Evolutionary conservation across 2,888 invertebrate genomes (phyloP).

Genomic region (Emmelina monodactyla): DNA sequence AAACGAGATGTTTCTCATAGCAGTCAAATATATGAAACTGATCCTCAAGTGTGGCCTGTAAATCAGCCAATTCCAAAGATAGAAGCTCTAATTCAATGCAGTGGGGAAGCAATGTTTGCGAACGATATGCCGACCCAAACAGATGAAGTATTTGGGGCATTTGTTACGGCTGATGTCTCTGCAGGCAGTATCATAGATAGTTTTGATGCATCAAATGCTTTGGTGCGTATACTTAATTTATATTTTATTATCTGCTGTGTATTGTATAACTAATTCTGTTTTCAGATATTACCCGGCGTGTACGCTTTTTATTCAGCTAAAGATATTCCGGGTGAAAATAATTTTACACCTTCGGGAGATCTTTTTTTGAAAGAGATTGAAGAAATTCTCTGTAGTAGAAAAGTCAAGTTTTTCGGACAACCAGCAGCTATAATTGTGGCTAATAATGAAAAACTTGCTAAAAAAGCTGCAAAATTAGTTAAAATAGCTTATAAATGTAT

Average conservation of each 20-base stretch:
- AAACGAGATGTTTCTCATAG: conserved; percentile 57
- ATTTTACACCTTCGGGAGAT: conserved; percentile 12
- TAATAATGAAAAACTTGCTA: conserved; percentile 58
- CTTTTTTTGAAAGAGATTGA: conserved; percentile 20
- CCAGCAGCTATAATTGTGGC: conserved; percentile 75
- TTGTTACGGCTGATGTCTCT: conserved; percentile 55
- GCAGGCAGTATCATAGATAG: conserved; percentile 30
- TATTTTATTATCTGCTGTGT: no score
- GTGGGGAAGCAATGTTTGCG: conserved; percentile 68
- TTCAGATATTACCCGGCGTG: conserved; percentile 64
- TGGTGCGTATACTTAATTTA: conserved; percentile 9
- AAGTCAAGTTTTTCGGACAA: conserved; percentile 68
- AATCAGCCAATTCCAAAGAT: conserved; percentile 70
- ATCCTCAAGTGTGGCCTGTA: conserved; percentile 68
- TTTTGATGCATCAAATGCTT: conserved; percentile 59
- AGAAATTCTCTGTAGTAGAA: conserved; percentile 46
- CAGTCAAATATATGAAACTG: conserved; percentile 66
- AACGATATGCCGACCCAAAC: conserved; percentile 58
- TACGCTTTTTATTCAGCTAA: conserved; percentile 64
- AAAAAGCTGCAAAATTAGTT: conserved; percentile 59
- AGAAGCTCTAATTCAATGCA: conserved; percentile 42
- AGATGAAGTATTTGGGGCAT: conserved; percentile 66
- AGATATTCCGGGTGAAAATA: conserved; percentile 69
- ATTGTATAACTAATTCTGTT: conserved; percentile 12
- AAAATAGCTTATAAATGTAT: conserved; percentile 44